Conservation (phyloP, 53 echinoderm and acorn worm species). For the Henricia sp. region DNA sequence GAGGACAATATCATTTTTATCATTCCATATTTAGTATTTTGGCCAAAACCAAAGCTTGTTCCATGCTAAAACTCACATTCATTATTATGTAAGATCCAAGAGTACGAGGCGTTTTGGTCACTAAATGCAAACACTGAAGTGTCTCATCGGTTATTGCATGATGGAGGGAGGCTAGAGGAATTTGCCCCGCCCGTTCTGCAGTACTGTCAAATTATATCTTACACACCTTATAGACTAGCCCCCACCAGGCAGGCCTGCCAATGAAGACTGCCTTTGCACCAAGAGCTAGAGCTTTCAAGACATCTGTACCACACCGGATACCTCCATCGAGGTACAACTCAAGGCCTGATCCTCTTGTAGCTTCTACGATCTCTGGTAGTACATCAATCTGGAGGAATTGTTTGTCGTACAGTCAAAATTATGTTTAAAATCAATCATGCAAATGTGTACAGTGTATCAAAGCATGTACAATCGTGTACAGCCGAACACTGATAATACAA, state of each 20-base stretch:
- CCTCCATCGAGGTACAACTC: conserved; percentile 62
- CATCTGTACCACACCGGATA: conserved; percentile 43
- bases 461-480: too few species aligned
- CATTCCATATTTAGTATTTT: too few species aligned
- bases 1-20: too few species aligned
- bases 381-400: conserved; percentile 51
- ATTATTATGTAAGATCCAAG: too few species aligned
- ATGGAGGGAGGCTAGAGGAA: too few species aligned
- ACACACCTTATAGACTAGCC: conserved; percentile 50
- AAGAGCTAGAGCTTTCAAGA: conserved; percentile 56
- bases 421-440: background rate
- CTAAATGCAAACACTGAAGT: background rate
- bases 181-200: background rate
- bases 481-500: too few species aligned
- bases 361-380: conserved; percentile 38
- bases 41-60: too few species aligned
- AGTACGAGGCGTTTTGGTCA: background rate
- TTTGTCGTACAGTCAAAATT: background rate
- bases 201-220: background rate
- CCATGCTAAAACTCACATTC: too few species aligned
- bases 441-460: too few species aligned
- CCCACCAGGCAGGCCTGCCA: conserved; percentile 58
- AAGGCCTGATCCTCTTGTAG: conserved; percentile 16
- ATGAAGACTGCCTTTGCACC: conserved; percentile 60
- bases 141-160: too few species aligned